Conservation (phyloP, 1,140 invertebrate genomes). For the Macrobrachium nipponense region DNA sequence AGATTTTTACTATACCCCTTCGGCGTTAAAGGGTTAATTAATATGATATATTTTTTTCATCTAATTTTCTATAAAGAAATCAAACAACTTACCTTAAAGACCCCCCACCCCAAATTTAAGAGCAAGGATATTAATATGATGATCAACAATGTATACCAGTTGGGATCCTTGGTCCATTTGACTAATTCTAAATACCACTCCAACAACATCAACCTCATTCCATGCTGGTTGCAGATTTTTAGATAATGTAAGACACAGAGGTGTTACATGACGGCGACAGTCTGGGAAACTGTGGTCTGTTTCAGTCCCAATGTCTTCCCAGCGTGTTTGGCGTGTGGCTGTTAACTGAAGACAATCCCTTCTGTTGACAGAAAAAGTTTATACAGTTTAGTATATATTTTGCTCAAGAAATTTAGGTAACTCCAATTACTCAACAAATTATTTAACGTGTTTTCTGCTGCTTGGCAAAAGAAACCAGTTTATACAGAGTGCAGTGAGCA, state of each 20-base stretch:
- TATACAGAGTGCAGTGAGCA: neutral
- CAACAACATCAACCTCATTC: conserved; percentile 43
- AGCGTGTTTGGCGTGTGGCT: conserved; percentile 41
- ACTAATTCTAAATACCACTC: conserved; percentile 35
- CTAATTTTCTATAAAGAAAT: no score
- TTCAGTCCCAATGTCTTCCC: conserved; percentile 1
- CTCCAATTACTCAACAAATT: no score
- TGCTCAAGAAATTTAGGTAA: no score
- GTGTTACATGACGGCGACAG: conserved; percentile 29
- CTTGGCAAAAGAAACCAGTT: neutral
- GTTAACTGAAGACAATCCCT: conserved; percentile 19
- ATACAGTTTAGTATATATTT: neutral
- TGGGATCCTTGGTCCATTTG: conserved; percentile 1
- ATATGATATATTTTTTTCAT: no score
- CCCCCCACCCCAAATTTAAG: conserved; percentile 41
- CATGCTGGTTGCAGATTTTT: conserved; percentile 22
- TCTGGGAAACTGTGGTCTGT: neutral
- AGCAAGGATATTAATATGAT: conserved; percentile 36
- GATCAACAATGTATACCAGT: conserved; percentile 37
- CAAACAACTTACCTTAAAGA: conserved; percentile 28
- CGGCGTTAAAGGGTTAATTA: no score
- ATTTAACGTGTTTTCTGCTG: no score
- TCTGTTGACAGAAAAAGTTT: conserved; percentile 7
- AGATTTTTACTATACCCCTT: no score
- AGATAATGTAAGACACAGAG: conserved; percentile 27